Evolutionary conservation across 2,113 vertebrate species (phyloP).

Genomic region (Manacus vitellinus): DNA sequence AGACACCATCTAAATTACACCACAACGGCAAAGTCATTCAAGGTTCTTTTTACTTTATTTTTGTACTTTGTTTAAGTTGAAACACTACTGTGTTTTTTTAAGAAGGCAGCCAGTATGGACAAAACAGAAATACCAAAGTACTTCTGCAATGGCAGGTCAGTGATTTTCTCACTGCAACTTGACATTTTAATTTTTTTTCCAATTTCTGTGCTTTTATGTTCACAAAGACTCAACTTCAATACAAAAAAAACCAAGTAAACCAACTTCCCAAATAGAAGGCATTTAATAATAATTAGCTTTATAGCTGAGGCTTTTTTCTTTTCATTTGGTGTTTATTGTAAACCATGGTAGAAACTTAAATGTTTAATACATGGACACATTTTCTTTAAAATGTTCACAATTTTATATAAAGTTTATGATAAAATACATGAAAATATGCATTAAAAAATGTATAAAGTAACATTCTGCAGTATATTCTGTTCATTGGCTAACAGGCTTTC

Average conservation of each 20-base stretch:
- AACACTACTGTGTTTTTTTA: background rate
- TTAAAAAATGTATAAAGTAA: constrained; percentile 30
- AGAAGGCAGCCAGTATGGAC: background rate
- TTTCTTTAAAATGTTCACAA: constrained; percentile 25
- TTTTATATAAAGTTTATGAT: constrained; percentile 48
- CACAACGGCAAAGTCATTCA: background rate
- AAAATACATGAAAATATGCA: constrained; percentile 30
- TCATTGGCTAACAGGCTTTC: background rate
- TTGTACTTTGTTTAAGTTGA: background rate
- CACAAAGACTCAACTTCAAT: background rate
- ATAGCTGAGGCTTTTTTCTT: background rate
- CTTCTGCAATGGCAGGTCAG: background rate
- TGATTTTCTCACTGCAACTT: background rate
- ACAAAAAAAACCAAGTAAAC: background rate
- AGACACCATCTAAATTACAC: background rate
- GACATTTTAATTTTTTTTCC: background rate
- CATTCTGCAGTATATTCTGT: background rate
- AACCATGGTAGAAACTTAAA: constrained; percentile 7
- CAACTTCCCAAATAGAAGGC: background rate
- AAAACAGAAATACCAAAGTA: background rate
- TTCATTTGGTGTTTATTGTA: constrained; percentile 40
- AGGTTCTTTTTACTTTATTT: background rate
- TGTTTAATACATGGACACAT: background rate
- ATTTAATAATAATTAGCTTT: background rate
- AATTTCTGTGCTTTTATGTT: background rate